A percentile compares a stretch with the other conserved stretches of the same genome.
Conservation (phyloP, 2,797 vertebrate species). For the Jordanella pulchra region DNA sequence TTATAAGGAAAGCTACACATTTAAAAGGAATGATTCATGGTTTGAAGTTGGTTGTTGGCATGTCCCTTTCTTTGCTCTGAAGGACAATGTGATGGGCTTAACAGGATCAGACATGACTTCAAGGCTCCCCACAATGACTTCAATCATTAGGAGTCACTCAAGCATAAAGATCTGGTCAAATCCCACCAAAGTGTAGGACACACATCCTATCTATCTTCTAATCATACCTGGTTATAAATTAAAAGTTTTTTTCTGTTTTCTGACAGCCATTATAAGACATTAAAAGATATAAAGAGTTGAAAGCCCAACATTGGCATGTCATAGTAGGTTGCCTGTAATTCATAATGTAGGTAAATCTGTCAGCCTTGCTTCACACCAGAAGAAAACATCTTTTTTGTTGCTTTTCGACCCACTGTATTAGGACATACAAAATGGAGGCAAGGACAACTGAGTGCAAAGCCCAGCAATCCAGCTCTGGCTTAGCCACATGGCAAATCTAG, state of each 20-base stretch:
- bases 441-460: slow-evolving; percentile 63
- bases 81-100: slow-evolving; percentile 61
- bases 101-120: slow-evolving; percentile 61
- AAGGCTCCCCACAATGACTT: slow-evolving; percentile 64
- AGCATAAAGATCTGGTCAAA: slow-evolving; percentile 60
- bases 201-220: neutral
- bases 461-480: slow-evolving; percentile 54
- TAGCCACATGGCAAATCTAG: slow-evolving; percentile 76
- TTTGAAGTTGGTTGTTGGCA: slow-evolving; percentile 14
- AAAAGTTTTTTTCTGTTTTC: slow-evolving; percentile 11
- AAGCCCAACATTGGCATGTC: neutral
- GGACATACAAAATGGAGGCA: slow-evolving; percentile 75
- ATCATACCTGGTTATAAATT: slow-evolving; percentile 14
- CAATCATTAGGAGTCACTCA: slow-evolving; percentile 56
- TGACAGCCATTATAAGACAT: slow-evolving; percentile 5
- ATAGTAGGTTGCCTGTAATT: slow-evolving; percentile 11
- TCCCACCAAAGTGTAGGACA: slow-evolving; percentile 44
- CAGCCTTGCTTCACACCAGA: slow-evolving; percentile 19
- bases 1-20: neutral
- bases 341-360: slow-evolving; percentile 27
- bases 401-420: slow-evolving; percentile 58
- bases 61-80: slow-evolving; percentile 29
- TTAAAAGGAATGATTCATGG: neutral
- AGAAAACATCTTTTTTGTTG: slow-evolving; percentile 57
- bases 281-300: neutral